Conservation (phyloP, 2,113 vertebrate species). For the Mola mola region DNA sequence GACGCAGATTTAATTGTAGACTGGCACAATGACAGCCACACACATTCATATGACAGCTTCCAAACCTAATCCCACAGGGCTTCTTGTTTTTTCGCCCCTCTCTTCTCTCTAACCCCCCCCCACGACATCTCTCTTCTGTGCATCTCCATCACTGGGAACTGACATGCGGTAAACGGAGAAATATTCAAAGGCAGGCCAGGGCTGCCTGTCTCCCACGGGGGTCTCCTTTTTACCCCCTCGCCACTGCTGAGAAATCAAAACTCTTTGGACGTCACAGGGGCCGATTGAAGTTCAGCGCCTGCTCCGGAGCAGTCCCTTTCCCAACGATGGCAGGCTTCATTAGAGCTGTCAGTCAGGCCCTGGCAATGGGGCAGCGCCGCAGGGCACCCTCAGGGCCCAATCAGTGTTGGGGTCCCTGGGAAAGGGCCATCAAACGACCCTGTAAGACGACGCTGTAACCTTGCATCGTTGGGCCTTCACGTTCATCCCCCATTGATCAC, state of each 20-base stretch:
- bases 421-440: conserved; percentile 78
- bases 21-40: conserved; percentile 8
- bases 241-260: conserved; percentile 69
- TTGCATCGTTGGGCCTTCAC: conserved; percentile 31
- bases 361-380: conserved; percentile 69
- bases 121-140: conserved; percentile 40
- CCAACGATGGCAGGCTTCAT: conserved; percentile 76
- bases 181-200: conserved; percentile 72
- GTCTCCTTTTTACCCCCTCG: conserved; percentile 55
- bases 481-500: conserved; percentile 71
- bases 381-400: conserved; percentile 82
- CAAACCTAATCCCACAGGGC: conserved; percentile 36
- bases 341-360: conserved; percentile 84
- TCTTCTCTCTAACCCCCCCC: conserved; percentile 23
- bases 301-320: conserved; percentile 68
- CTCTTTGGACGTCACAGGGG: conserved; percentile 76
- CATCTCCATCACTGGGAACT: conserved; percentile 61
- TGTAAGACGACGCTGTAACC: conserved; percentile 62
- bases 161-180: conserved; percentile 68
- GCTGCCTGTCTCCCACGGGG: conserved; percentile 66
- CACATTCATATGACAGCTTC: conserved; percentile 44
- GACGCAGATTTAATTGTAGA: conserved; percentile 23
- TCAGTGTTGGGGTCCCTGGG: conserved; percentile 78
- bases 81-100: not conserved
- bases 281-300: conserved; percentile 79